phyloP scores from a whole-genome alignment of 2,888 invertebrate genomes.

The Caenorhabditis angaria region DNA sequence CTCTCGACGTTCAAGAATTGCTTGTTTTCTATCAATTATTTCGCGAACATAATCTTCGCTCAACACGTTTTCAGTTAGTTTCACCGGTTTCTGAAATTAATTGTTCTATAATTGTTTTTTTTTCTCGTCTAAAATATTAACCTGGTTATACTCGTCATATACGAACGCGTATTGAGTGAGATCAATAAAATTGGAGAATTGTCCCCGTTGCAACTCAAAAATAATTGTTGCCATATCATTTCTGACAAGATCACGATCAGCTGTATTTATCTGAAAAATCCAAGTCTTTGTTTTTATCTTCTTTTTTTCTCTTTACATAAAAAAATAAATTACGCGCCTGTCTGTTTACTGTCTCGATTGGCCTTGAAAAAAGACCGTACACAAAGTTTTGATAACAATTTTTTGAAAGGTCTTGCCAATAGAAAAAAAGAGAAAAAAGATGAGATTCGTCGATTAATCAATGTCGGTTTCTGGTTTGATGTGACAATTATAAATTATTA shows the following conservation, averaged over 20 bases:
- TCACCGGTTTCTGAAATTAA: slow-evolving; percentile 44
- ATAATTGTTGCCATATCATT: slow-evolving; percentile 41
- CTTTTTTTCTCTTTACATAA: neutral
- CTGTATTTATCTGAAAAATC: slow-evolving; percentile 22
- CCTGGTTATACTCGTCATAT: slow-evolving; percentile 45
- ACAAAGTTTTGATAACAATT: slow-evolving; percentile 1
- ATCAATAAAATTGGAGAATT: slow-evolving; percentile 40
- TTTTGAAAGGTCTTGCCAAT: neutral
- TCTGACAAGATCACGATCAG: slow-evolving; percentile 26
- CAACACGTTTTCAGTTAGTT: slow-evolving; percentile 43
- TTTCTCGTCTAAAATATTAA: slow-evolving; percentile 3
- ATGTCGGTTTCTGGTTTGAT: neutral
- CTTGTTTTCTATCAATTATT: slow-evolving; percentile 52
- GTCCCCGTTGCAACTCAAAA: slow-evolving; percentile 36
- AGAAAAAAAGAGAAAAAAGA: neutral
- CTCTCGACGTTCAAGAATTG: slow-evolving; percentile 51
- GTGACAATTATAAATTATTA: neutral
- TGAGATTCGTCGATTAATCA: neutral
- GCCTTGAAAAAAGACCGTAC: neutral
- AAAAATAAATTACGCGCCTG: slow-evolving; percentile 1
- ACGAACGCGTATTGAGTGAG: slow-evolving; percentile 43
- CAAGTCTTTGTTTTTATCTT: neutral
- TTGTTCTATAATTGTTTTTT: neutral
- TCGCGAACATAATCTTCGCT: slow-evolving; percentile 52
- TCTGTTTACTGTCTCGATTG: neutral